These are phyloP conservation scores for Crocidura indochinensis DNA, from an alignment of 2,797 vertebrate genomes.

Conservation along the genomic window DNA sequence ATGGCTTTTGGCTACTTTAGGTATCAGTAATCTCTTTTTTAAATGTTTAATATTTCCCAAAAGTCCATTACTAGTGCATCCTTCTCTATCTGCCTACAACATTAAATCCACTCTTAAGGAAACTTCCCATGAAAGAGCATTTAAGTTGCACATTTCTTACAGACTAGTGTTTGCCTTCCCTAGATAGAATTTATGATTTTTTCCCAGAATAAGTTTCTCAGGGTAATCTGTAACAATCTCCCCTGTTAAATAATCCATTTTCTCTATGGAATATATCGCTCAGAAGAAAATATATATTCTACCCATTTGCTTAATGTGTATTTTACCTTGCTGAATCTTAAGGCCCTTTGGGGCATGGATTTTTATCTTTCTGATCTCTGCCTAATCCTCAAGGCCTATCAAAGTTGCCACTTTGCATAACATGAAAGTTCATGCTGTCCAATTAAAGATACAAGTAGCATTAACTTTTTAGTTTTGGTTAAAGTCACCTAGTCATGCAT, in stretches of 20 bases:
- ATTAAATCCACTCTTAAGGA: background rate
- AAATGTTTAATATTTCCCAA: background rate
- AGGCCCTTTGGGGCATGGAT: background rate
- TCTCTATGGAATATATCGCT: background rate
- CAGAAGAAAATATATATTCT: background rate
- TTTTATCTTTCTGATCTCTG: slow-evolving; percentile 41
- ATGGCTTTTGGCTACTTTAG: too few relatives aligned
- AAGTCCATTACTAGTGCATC: too few relatives aligned
- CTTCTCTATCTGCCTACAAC: background rate
- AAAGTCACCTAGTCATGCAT: background rate
- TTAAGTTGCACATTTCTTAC: background rate
- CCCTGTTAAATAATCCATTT: background rate
- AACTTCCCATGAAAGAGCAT: background rate
- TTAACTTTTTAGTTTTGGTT: background rate
- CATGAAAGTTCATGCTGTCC: background rate
- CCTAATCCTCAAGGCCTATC: background rate
- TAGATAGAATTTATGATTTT: background rate
- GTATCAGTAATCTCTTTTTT: background rate
- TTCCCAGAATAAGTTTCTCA: background rate
- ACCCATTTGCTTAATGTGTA: background rate
- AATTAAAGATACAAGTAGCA: background rate
- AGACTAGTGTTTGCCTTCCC: background rate
- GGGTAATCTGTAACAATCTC: background rate
- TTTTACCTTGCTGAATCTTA: background rate
- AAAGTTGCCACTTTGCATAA: background rate